Conservation (phyloP, 2,797 vertebrate genomes). For the Loris lydekkerianus region DNA sequence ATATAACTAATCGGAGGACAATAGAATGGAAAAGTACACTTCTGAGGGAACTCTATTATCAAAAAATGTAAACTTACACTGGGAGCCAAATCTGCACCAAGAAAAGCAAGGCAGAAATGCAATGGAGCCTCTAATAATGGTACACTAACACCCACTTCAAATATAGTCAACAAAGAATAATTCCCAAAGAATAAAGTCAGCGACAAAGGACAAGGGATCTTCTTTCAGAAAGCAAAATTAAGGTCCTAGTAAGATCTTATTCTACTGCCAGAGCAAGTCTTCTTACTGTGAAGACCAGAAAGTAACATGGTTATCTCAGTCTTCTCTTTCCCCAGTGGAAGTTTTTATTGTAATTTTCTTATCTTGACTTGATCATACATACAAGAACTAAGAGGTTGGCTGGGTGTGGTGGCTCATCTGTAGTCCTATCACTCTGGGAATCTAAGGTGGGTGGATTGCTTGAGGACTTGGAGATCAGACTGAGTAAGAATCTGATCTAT, state of each 20-base stretch:
- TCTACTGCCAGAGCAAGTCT: not conserved
- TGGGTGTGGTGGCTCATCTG: no score
- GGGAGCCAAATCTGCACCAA: not conserved
- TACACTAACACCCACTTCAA: not conserved
- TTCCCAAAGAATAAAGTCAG: not conserved
- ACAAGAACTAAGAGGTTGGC: slow-evolving; percentile 8
- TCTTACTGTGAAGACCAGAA: not conserved
- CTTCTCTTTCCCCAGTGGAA: not conserved
- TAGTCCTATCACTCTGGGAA: no score
- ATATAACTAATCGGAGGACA: not conserved
- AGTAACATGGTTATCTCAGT: not conserved
- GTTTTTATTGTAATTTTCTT: not conserved
- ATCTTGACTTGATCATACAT: not conserved
- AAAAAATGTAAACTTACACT: slow-evolving; percentile 4
- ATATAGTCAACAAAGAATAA: slow-evolving; percentile 25
- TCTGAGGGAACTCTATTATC: slow-evolving; percentile 9
- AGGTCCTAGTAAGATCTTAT: not conserved
- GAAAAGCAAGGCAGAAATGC: not conserved
- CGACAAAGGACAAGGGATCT: not conserved
- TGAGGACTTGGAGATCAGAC: no score
- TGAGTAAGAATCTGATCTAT: no score
- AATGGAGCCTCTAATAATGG: not conserved
- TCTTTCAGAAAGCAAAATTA: not conserved
- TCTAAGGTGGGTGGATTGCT: no score
- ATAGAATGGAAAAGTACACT: not conserved